phyloP scores from a whole-genome alignment of 2,113 vertebrate species.

The Laticauda laticaudata region DNA sequence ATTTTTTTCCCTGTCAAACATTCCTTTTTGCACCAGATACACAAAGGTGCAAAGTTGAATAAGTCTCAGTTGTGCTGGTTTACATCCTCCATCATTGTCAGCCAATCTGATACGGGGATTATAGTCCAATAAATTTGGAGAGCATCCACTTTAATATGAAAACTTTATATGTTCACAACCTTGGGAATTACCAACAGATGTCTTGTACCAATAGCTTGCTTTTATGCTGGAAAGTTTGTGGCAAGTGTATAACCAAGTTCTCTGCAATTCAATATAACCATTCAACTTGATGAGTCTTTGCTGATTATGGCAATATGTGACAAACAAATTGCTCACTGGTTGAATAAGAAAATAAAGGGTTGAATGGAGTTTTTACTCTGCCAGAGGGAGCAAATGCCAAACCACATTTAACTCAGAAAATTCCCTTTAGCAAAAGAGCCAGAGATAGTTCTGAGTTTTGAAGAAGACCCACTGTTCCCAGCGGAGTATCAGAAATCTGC shows the following conservation, averaged over 20 bases:
- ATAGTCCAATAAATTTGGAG: neutral
- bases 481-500: neutral
- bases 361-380: neutral
- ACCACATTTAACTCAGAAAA: neutral
- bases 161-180: conserved; percentile 55
- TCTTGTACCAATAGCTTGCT: conserved; percentile 44
- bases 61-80: neutral
- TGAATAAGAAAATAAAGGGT: neutral
- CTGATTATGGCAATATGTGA: neutral
- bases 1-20: neutral
- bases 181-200: conserved; percentile 56
- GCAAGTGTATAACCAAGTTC: neutral
- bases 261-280: no score
- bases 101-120: neutral
- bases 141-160: neutral
- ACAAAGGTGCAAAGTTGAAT: conserved; percentile 36
- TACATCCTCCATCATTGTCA: neutral
- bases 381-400: neutral
- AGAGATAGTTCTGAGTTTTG: neutral
- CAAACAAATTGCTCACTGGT: neutral
- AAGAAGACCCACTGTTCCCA: neutral
- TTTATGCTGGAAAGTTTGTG: conserved; percentile 20
- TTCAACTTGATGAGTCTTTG: neutral
- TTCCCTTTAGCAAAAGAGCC: neutral
- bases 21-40: conserved; percentile 18